phyloP scores from a whole-genome alignment of 1,140 invertebrate genomes.

The Drosophila neocordata region DNA sequence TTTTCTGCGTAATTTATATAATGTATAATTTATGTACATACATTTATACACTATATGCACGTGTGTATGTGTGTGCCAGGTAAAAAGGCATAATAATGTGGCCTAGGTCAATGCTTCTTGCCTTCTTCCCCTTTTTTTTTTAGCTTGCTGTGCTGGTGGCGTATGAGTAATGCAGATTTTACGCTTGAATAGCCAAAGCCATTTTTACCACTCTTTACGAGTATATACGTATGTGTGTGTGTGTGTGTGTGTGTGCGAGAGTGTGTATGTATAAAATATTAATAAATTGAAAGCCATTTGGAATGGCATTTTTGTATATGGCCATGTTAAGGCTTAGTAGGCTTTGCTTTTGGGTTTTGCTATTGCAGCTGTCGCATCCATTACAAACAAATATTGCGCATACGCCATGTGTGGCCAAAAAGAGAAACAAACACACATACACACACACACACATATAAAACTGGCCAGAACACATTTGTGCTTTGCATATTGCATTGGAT shows the following conservation, averaged over 20 bases:
- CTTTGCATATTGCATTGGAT: conserved; percentile 40
- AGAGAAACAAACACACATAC: not conserved
- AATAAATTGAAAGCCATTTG: conserved; percentile 72
- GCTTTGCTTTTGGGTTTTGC: conserved; percentile 50
- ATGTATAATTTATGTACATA: conserved; percentile 59
- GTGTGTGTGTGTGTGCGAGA: conserved; percentile 16
- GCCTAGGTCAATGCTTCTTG: conserved; percentile 53
- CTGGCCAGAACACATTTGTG: conserved; percentile 37
- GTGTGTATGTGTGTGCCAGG: conserved; percentile 30
- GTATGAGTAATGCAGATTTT: conserved; percentile 80
- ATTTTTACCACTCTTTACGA: conserved; percentile 44
- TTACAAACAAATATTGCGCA: conserved; percentile 71
- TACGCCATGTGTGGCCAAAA: conserved; percentile 61
- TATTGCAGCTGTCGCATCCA: conserved; percentile 56
- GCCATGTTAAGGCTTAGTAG: conserved; percentile 56
- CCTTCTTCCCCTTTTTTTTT: not conserved
- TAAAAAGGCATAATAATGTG: conserved; percentile 71
- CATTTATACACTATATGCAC: no score
- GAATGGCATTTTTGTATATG: conserved; percentile 59
- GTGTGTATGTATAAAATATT: conserved; percentile 59
- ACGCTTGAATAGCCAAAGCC: conserved; percentile 75
- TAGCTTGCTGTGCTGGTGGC: conserved; percentile 40
- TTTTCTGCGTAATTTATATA: conserved; percentile 73
- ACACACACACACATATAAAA: not conserved
- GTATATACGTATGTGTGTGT: not conserved